A percentile compares a stretch with the other conserved stretches of the same genome.
These are phyloP conservation scores for Oxytorus armatus DNA, from an alignment of 2,888 invertebrate genomes.

Conservation along the genomic window DNA sequence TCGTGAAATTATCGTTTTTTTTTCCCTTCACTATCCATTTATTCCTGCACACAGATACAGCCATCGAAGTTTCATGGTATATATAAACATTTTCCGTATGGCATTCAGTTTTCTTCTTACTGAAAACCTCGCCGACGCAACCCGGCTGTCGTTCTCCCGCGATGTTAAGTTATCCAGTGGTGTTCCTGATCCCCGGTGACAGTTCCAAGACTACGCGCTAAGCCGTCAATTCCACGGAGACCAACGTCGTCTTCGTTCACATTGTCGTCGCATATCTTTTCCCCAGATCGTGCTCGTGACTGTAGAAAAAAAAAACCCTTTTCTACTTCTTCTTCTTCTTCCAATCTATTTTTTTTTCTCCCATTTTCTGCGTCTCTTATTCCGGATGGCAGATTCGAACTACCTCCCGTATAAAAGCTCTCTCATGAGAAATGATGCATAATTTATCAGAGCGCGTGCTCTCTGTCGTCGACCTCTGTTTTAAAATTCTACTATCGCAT, in stretches of 20 bases:
- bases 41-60: not conserved
- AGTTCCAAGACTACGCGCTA: conserved; percentile 39
- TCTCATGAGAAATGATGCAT: conserved; percentile 63
- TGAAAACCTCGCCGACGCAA: conserved; percentile 32
- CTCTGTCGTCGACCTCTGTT: conserved; percentile 44
- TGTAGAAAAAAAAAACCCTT: conserved; percentile 44
- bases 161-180: conserved; percentile 50
- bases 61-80: not conserved
- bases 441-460: conserved; percentile 59
- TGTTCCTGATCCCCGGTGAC: conserved; percentile 56
- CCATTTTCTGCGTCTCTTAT: conserved; percentile 25
- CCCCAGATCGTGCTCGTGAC: conserved; percentile 61
- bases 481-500: conserved; percentile 51
- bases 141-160: conserved; percentile 51
- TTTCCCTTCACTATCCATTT: not conserved
- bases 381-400: conserved; percentile 33
- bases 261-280: conserved; percentile 71
- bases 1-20: too few species aligned
- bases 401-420: conserved; percentile 32
- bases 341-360: conserved; percentile 10
- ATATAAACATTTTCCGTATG: not conserved
- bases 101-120: conserved; percentile 34
- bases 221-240: conserved; percentile 48
- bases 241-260: conserved; percentile 64
- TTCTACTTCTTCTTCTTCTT: conserved; percentile 35